Percentiles rank a stretch among this genome's conserved stretches.
Conservation (phyloP, 1,140 invertebrate species). For the Pseudomyrmex concolor region DNA sequence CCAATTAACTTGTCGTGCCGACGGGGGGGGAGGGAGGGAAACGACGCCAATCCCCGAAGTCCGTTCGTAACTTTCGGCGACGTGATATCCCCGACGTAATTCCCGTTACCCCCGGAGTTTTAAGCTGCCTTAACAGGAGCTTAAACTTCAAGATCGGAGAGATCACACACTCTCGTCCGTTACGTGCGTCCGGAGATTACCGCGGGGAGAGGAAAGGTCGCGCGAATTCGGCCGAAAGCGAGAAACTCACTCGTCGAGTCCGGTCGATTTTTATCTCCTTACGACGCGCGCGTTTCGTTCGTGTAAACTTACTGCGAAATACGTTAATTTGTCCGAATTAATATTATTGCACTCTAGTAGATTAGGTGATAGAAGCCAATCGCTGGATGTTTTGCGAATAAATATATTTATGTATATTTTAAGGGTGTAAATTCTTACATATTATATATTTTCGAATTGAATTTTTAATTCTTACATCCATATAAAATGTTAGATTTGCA, state of each 20-base stretch:
- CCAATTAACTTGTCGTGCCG: slow-evolving; percentile 65
- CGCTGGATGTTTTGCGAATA: too few species aligned
- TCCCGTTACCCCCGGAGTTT: slow-evolving; percentile 70
- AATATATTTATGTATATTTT: too few species aligned
- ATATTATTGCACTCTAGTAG: too few species aligned
- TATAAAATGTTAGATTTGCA: too few species aligned
- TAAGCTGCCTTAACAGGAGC: slow-evolving; percentile 72
- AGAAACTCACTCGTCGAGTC: slow-evolving; percentile 44
- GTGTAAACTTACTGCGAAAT: not conserved
- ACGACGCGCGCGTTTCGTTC: not conserved
- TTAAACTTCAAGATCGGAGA: slow-evolving; percentile 67
- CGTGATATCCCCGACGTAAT: slow-evolving; percentile 63
- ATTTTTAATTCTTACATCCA: too few species aligned
- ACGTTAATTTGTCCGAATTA: not conserved
- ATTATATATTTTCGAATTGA: too few species aligned
- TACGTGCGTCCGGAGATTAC: slow-evolving; percentile 67
- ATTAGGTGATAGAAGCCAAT: too few species aligned
- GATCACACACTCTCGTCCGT: slow-evolving; percentile 63
- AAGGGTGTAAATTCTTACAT: too few species aligned
- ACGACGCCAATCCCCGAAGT: slow-evolving; percentile 51
- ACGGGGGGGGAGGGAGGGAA: not conserved
- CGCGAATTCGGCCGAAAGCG: slow-evolving; percentile 44
- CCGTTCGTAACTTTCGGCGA: slow-evolving; percentile 63
- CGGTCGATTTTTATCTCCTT: slow-evolving; percentile 36
- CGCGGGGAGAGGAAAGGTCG: not conserved